These are phyloP conservation scores for Lycorma delicatula DNA, from an alignment of 1,140 invertebrate genomes.

Conservation along the genomic window DNA sequence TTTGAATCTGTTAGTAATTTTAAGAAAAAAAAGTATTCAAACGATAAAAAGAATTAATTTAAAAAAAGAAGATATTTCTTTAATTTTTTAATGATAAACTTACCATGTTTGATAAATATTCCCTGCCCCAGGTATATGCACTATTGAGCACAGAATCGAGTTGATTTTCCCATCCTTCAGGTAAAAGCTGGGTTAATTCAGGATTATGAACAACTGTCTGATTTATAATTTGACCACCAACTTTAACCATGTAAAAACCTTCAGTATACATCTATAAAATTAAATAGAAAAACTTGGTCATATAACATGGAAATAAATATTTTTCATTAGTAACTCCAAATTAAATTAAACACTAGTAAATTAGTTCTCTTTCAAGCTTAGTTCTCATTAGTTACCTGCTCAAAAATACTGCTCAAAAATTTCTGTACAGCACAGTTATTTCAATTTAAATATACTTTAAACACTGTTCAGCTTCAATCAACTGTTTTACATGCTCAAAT, in stretches of 20 bases:
- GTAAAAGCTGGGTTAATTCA: constrained; percentile 63
- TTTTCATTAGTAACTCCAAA: constrained; percentile 3
- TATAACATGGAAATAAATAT: not conserved
- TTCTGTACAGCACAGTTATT: too few species aligned
- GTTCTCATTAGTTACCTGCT: too few species aligned
- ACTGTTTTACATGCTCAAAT: too few species aligned
- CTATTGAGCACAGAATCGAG: constrained; percentile 84
- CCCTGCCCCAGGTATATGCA: constrained; percentile 81
- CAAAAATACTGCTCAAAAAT: too few species aligned
- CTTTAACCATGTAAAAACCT: constrained; percentile 83
- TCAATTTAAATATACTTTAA: too few species aligned
- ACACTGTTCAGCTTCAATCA: too few species aligned
- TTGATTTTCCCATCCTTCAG: constrained; percentile 63
- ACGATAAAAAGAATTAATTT: too few species aligned
- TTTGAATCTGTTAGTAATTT: too few species aligned
- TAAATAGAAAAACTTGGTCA: not conserved
- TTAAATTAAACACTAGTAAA: constrained; percentile 4
- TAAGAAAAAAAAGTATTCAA: too few species aligned
- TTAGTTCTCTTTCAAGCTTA: too few species aligned
- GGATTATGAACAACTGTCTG: constrained; percentile 81
- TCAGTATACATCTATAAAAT: constrained; percentile 80
- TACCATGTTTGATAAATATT: constrained; percentile 73
- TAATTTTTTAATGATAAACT: too few species aligned
- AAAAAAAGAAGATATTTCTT: too few species aligned
- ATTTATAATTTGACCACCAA: constrained; percentile 83